Evolutionary conservation across 2,888 invertebrate genomes (phyloP).

Genomic region (Phorcus lineatus): DNA sequence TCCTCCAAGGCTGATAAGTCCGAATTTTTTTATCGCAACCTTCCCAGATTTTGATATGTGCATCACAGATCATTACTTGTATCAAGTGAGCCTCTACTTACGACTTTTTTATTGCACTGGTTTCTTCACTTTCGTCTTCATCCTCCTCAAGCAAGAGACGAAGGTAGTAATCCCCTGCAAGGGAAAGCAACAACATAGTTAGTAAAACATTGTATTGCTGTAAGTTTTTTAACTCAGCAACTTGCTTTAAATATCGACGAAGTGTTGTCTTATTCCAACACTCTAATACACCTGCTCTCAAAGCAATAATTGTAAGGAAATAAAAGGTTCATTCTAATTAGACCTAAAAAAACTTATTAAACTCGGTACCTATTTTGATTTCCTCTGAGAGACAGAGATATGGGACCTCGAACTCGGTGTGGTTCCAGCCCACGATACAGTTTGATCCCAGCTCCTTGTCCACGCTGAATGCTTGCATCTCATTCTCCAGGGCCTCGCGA

Average conservation of each 20-base stretch:
- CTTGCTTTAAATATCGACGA: too few species aligned
- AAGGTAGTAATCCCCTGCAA: constrained; percentile 91
- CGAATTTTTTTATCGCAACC: too few species aligned
- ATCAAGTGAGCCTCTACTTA: too few species aligned
- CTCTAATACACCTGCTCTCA: too few species aligned
- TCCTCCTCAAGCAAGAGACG: constrained; percentile 94
- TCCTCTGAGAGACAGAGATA: constrained; percentile 96
- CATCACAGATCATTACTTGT: too few species aligned
- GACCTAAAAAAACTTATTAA: too few species aligned
- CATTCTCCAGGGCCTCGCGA: constrained; percentile 92
- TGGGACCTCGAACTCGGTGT: constrained; percentile 92
- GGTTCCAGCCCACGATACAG: constrained; percentile 94
- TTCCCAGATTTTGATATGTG: too few species aligned
- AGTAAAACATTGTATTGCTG: not conserved
- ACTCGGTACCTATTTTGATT: constrained; percentile 86
- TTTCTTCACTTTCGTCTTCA: constrained; percentile 80
- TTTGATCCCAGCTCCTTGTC: constrained; percentile 87
- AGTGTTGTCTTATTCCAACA: too few species aligned
- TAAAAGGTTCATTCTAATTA: too few species aligned
- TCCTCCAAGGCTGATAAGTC: too few species aligned
- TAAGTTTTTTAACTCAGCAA: too few species aligned
- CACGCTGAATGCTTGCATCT: constrained; percentile 90
- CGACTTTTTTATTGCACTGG: constrained; percentile 89
- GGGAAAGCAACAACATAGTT: not conserved
- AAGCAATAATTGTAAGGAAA: too few species aligned